Evolutionary conservation across 2,113 vertebrate genomes (phyloP), one percentile per base, ranked within the genome.

Genomic region (Craseonycteris thonglongyai): DNA sequence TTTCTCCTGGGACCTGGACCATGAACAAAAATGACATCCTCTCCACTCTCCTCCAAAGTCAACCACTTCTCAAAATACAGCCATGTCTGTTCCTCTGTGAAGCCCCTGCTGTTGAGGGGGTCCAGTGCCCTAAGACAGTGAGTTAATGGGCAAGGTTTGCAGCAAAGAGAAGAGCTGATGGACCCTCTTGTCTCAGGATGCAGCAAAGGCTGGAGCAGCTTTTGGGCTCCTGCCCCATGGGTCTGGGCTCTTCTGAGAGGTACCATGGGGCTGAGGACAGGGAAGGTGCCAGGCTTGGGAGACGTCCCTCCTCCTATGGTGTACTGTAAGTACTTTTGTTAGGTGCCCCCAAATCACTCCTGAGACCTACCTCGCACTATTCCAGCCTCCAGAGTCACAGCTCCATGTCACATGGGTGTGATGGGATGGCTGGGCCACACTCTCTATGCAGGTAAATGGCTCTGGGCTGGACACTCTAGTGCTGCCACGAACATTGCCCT

Each of bases 371-470:
- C n/a, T 3, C n/a, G 22, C 4, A 4, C 26, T 10, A n/a, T 10
- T 16, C 51, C 16, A 5, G 61, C 22, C 75, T 83, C 45, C 7
- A 0, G 1, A 14, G 63, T 16, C 45, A 38, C 0, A 11, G 15
- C 16, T 22, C 7, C 16, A 22, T 7, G 40, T 19, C 58, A 3
- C 33, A 30, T 10, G 33, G 26, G n/a, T 16, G 4, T 30, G 40
- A 40, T 2, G 0, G 30, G 40, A 42, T 1, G 0, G 40, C 14
- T 9, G 10, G 3, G 24, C 26, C 33, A n/a, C 0, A 2, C 6
- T 61, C 33, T 54, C 35, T 38, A n/a, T 2, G 8, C 5, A 28
- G 83, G 3, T 16, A 63, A 8, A 24, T 10, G 82, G 15, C 1
- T 79, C n/a, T 7, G 33, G 22, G 33, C 56, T 35, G 19, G 3